A percentile compares a stretch with the other conserved stretches of the same genome.
phyloP scores from a whole-genome alignment of 2,113 vertebrate genomes.

The Narcine bancroftii region DNA sequence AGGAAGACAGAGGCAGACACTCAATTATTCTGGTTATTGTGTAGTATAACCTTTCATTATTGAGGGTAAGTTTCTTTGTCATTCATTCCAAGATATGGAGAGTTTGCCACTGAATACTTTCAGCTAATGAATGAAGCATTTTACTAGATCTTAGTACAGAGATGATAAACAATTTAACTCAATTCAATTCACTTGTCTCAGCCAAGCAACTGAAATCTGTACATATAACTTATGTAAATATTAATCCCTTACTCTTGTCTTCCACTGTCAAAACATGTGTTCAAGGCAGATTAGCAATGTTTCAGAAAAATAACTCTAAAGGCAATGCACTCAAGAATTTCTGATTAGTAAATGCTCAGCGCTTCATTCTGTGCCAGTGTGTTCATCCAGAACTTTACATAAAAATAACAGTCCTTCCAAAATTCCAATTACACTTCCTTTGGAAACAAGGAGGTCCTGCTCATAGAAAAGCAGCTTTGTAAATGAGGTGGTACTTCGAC shows the following conservation, averaged over 20 bases:
- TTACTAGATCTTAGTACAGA: no score
- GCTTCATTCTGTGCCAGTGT: not conserved
- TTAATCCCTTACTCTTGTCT: constrained; percentile 29
- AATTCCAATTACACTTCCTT: not conserved
- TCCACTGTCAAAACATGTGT: not conserved
- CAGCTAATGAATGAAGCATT: not conserved
- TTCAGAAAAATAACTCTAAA: not conserved
- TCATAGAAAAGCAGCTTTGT: no score
- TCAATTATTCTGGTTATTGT: no score
- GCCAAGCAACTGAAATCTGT: constrained; percentile 11
- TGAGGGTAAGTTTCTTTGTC: not conserved
- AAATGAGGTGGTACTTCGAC: not conserved
- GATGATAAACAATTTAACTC: no score
- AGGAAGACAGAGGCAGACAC: not conserved
- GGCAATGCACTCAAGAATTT: not conserved
- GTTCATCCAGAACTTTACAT: not conserved
- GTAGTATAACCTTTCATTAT: no score
- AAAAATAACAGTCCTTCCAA: not conserved
- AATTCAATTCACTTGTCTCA: not conserved
- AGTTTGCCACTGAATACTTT: not conserved
- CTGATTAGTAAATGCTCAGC: not conserved
- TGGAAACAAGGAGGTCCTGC: not conserved
- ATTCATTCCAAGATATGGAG: not conserved
- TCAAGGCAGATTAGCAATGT: constrained; percentile 4
- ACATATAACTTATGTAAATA: not conserved